Evolutionary conservation across 2,888 invertebrate species (phyloP), one percentile per base, ranked within the genome.

Genomic region (Autographa gamma): DNA sequence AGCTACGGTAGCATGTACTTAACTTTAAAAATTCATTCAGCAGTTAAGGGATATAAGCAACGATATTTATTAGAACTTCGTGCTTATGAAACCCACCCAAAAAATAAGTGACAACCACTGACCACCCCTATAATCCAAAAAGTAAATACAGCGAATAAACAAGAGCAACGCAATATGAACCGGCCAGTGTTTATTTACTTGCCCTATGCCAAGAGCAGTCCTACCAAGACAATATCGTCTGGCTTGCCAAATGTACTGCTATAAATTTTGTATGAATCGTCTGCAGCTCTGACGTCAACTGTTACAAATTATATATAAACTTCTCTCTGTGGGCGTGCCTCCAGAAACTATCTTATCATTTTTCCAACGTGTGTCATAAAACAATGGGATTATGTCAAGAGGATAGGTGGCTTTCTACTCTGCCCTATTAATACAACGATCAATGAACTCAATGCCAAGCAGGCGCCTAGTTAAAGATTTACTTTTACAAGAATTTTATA

Each of bases 211-310:
- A 77, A 82, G 64, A 66, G 38, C 59, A 68, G 63, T 48, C 65
- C 38, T 58, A 69, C 25, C 63, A 19, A 83, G 70, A 81, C 72
- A 78, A 81, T 70, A 75, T 62, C 63, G 74, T 61, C 43, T 18
- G 61, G 41, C 32, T 60, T 73, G 82, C 82, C 82, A 82, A 82
- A 82, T 74, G 19, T 79, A 69, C 34, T 60, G 60, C 60, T 59
- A 81, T 81, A 79, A 73, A 79, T 81, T 76, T 70, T 61, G 14
- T 71, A 68, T 60, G 69, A 76, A 59, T 54, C 16, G 67, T 64
- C 69, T 61, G 58, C 14, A 14, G 18, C 6, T 54, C 62, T 66
- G 63, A 76, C 66, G 73, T 76, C 73, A 69, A 66, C 31, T 41
- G 4, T 59, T 63, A 66, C 34, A 72, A 68, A 74, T 82, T 61